Conservation (phyloP, 2,888 invertebrate species). For the Acrocera orbiculus region DNA sequence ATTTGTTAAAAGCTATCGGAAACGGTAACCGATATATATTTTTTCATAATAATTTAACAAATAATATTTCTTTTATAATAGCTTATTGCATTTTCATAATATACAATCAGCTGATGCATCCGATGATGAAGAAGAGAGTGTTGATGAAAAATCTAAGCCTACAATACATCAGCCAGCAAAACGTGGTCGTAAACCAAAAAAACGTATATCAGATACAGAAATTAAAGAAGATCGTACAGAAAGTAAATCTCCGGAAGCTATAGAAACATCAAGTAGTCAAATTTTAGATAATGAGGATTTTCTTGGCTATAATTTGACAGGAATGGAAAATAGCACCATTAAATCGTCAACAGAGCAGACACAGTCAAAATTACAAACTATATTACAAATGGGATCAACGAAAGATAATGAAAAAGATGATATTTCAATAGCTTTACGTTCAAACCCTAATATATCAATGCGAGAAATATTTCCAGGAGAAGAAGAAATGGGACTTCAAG, state of each 20-base stretch:
- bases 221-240: too few species aligned
- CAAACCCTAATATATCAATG: conserved; percentile 66
- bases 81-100: conserved; percentile 58
- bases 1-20: conserved; percentile 38
- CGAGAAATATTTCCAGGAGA: conserved; percentile 66
- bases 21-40: conserved; percentile 33
- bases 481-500: conserved; percentile 57
- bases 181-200: conserved; percentile 30
- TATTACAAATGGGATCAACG: conserved; percentile 19
- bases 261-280: conserved; percentile 12
- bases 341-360: conserved; percentile 12
- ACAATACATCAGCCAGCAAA: conserved; percentile 17
- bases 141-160: conserved; percentile 29
- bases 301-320: conserved; percentile 26
- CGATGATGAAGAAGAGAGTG: conserved; percentile 15
- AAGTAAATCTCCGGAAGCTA: too few species aligned
- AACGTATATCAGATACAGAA: conserved; percentile 6
- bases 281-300: conserved; percentile 22
- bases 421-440: conserved; percentile 27
- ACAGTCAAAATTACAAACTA: conserved; percentile 29
- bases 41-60: neutral
- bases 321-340: conserved; percentile 11
- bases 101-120: conserved; percentile 36
- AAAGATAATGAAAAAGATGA: conserved; percentile 13
- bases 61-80: conserved; percentile 19